Percentiles rank a stretch among this genome's conserved stretches.
These are phyloP conservation scores for Terebella lapidaria DNA, from an alignment of 2,888 invertebrate species.

Conservation along the genomic window DNA sequence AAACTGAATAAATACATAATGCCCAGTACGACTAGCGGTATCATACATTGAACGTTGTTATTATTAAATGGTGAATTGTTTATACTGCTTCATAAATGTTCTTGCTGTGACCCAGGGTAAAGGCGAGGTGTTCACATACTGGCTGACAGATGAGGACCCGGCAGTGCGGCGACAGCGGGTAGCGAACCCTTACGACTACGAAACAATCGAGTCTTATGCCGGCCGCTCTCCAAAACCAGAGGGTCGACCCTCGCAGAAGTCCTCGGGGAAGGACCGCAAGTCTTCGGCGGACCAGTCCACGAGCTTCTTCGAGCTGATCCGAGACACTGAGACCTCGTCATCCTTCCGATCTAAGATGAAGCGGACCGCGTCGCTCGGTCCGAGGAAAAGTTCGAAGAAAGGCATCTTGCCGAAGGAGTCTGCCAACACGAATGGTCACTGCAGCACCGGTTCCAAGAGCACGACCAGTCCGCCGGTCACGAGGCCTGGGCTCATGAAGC, in stretches of 20 bases:
- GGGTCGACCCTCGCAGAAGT: not conserved
- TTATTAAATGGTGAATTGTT: too few species aligned
- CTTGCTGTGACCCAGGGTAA: slow-evolving; percentile 44
- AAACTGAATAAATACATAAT: too few species aligned
- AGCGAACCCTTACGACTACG: not conserved
- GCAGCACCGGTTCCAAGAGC: not conserved
- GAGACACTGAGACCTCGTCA: not conserved
- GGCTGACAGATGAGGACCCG: slow-evolving; percentile 42
- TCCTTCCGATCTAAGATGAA: not conserved
- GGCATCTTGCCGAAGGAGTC: too few species aligned
- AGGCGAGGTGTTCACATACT: slow-evolving; percentile 53
- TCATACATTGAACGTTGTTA: too few species aligned
- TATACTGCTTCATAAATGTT: too few species aligned
- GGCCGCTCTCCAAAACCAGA: not conserved
- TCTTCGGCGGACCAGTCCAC: not conserved
- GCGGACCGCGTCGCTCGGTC: not conserved
- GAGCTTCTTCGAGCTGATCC: not conserved
- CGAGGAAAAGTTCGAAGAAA: not conserved
- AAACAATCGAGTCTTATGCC: not conserved
- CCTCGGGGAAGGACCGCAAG: not conserved
- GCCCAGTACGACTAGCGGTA: too few species aligned
- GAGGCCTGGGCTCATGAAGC: not conserved
- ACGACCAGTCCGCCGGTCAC: too few species aligned
- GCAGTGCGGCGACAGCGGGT: slow-evolving; percentile 10
- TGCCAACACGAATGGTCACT: not conserved